Conservation (phyloP, 53 echinoderm and acorn worm species). For the Apostichopus leukothele region DNA sequence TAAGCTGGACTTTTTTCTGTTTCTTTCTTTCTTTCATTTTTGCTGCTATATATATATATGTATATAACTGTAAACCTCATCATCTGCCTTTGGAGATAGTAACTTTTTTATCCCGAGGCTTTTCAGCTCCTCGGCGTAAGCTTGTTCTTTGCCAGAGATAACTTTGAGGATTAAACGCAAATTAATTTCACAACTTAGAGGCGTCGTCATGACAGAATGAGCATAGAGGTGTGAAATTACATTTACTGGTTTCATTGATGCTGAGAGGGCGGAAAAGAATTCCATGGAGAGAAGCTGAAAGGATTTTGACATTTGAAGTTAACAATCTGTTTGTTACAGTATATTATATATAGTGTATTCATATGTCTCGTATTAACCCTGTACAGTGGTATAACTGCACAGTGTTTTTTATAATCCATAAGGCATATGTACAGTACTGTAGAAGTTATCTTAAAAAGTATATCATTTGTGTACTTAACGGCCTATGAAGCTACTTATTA, state of each 20-base stretch:
- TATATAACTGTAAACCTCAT: conserved; percentile 14
- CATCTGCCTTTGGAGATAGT: conserved; percentile 2
- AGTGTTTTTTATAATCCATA: neutral
- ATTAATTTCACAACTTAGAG: conserved; percentile 45
- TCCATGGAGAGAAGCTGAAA: neutral
- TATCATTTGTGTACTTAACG: no score
- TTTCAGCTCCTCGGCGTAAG: neutral
- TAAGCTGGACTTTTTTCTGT: neutral
- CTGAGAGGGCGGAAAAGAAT: neutral
- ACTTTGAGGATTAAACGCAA: conserved; percentile 35
- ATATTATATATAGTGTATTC: no score
- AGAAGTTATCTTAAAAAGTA: no score
- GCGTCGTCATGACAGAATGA: conserved; percentile 1
- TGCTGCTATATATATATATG: no score
- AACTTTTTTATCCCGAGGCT: neutral
- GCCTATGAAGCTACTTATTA: no score
- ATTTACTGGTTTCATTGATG: neutral
- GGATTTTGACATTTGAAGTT: neutral
- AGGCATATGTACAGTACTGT: neutral
- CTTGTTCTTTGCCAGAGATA: conserved; percentile 9
- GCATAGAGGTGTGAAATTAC: conserved; percentile 15
- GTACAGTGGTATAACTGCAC: neutral
- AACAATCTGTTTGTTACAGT: no score
- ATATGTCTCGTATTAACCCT: no score
- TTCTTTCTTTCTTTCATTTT: no score